These are phyloP conservation scores for Pseudorhombus dupliciocellatus DNA, from an alignment of 2,113 vertebrate genomes.

Conservation along the genomic window DNA sequence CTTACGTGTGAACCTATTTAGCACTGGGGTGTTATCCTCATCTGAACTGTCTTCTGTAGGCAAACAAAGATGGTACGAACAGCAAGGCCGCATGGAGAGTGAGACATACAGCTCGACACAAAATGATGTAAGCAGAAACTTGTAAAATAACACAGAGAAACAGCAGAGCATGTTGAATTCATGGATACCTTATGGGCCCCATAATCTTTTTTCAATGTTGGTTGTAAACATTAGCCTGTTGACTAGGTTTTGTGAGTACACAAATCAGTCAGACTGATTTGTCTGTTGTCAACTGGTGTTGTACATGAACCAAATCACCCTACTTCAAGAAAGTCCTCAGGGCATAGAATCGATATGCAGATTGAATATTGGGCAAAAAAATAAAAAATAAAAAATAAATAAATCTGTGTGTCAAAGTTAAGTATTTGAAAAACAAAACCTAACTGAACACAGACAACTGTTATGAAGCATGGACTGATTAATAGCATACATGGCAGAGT, in stretches of 20 bases:
- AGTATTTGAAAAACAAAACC: not conserved
- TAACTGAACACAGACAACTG: not conserved
- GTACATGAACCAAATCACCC: too few relatives aligned
- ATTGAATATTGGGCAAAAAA: too few relatives aligned
- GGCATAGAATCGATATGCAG: not conserved
- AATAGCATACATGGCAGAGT: not conserved
- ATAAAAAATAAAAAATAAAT: too few relatives aligned
- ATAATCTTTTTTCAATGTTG: not conserved
- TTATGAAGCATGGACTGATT: not conserved
- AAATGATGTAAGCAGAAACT: slow-evolving; percentile 49
- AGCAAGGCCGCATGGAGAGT: slow-evolving; percentile 70
- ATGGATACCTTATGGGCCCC: too few relatives aligned
- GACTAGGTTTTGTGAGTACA: too few relatives aligned
- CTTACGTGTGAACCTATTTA: slow-evolving; percentile 84
- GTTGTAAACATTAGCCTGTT: too few relatives aligned
- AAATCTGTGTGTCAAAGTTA: too few relatives aligned
- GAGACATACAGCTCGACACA: slow-evolving; percentile 58
- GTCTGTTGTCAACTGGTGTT: too few relatives aligned
- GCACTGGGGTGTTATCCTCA: slow-evolving; percentile 76
- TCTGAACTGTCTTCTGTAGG: slow-evolving; percentile 82
- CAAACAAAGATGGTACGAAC: slow-evolving; percentile 80
- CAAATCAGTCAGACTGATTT: too few relatives aligned
- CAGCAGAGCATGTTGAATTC: slow-evolving; percentile 10
- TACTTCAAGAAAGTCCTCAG: not conserved
- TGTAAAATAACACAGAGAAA: slow-evolving; percentile 51